Evolutionary conservation across 2,797 vertebrate genomes (phyloP).

Genomic region (Chelon auratus): DNA sequence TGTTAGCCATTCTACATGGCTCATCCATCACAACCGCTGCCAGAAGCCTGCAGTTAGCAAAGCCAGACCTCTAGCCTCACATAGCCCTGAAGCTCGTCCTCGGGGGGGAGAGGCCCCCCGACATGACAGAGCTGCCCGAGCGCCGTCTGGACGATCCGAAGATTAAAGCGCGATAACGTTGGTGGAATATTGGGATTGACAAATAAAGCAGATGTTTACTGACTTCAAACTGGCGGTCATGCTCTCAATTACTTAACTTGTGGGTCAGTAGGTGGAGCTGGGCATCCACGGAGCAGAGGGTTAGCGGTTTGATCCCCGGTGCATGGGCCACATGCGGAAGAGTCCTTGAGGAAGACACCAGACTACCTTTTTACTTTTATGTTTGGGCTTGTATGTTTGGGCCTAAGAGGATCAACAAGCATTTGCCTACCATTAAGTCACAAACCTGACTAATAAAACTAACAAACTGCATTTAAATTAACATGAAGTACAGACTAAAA

Average conservation of each 20-base stretch:
- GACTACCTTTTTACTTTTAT: too few species aligned
- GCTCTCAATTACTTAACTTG: too few species aligned
- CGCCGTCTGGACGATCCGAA: conserved; percentile 34
- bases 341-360: too few species aligned
- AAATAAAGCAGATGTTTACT: conserved; percentile 16
- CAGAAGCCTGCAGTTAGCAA: conserved; percentile 53
- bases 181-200: not conserved
- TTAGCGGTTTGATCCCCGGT: too few species aligned
- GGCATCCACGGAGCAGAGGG: too few species aligned
- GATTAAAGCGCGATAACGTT: conserved; percentile 11
- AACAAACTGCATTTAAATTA: not conserved
- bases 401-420: too few species aligned
- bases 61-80: conserved; percentile 33
- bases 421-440: not conserved
- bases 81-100: conserved; percentile 20
- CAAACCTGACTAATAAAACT: not conserved
- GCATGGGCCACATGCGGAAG: too few species aligned
- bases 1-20: conserved; percentile 40
- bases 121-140: conserved; percentile 36
- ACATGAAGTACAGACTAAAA: not conserved
- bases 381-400: too few species aligned
- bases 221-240: not conserved
- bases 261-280: too few species aligned
- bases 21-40: conserved; percentile 68
- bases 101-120: conserved; percentile 18